Base-by-base conservation (phyloP, 2,113 vertebrate genomes). In the Ochotona princeps region DNA sequence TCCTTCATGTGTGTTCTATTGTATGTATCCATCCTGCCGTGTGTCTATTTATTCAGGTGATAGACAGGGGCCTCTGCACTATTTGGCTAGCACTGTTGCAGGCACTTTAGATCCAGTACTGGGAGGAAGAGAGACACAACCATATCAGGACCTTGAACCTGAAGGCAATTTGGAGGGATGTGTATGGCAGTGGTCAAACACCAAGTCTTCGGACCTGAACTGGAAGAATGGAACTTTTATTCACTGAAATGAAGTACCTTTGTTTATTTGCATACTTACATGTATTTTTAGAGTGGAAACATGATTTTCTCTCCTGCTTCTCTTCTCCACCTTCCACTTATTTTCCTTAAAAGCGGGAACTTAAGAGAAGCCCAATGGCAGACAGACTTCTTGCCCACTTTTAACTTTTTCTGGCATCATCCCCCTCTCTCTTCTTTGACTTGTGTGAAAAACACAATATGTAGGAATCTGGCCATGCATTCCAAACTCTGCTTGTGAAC, bases 381-480 rank as follows among this genome's bases (percentile, higher is more conserved):
- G 78, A 82, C 30, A 57, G 90, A 61, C 9, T 38, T 23, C 47
- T 94, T 83, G 69, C 84, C 88, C 32, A 35, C 69, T 26, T 89
- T 79, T 86, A 79, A 93, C 86, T 84, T 83, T 61, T 78, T 81
- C 66, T 84, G 28, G 63, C 21, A 18, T 38, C 32, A 4, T 25
- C 38, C 80, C 14, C 79, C 49, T 13, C 14, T 14, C 49, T 85
- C 87, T 92, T 47, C 83, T 93, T 87, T 94, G 90, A 85, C 30
- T 3, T 93, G 66, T 92, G 76, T 54, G 96, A 95, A 96, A 95
- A 95, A 92, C 85, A 95, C 96, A 97, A 96, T 67, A 83, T 57
- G 84, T 94, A 79, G 94, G 96, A 97, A 96, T 95, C 96, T 96
- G 97, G 91, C 97, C 85, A 94, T 96, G 96, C 93, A 91, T 92